Evolutionary conservation across 2,797 vertebrate species (phyloP).

Genomic region (Momotus momota): DNA sequence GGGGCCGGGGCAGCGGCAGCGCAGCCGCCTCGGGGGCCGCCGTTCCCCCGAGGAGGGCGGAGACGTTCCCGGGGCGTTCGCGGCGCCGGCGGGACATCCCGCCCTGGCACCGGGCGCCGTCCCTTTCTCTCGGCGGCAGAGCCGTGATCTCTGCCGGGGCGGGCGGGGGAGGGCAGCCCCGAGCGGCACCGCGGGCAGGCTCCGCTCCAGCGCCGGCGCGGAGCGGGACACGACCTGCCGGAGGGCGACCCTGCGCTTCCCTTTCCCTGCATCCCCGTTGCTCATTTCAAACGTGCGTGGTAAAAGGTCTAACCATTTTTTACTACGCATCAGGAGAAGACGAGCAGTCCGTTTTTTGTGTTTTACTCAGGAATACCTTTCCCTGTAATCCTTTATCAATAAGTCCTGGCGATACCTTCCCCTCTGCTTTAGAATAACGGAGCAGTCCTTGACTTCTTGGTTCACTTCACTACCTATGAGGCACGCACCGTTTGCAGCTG

Average conservation of each 20-base stretch:
- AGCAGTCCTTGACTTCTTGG: neutral
- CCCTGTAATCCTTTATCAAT: too few relatives aligned
- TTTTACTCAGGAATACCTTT: too few relatives aligned
- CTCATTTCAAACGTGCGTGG: neutral
- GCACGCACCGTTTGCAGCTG: rapidly evolving
- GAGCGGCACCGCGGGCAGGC: neutral
- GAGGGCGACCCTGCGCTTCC: too few relatives aligned
- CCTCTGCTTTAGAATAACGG: neutral
- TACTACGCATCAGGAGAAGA: rapidly evolving
- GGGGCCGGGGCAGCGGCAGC: neutral
- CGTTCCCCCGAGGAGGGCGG: neutral
- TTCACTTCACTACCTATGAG: rapidly evolving
- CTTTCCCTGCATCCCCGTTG: neutral
- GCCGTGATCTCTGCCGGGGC: too few relatives aligned
- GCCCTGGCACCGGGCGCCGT: neutral
- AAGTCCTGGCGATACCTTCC: neutral
- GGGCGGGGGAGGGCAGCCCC: neutral
- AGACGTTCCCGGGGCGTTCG: neutral
- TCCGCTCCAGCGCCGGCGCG: neutral
- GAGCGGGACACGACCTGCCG: neutral
- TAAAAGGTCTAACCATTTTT: neutral
- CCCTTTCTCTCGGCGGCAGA: neutral
- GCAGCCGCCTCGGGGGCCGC: neutral
- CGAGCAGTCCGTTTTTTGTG: rapidly evolving
- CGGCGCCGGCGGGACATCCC: neutral